A percentile compares a stretch with the other conserved stretches of the same genome.
phyloP scores from a whole-genome alignment of 2,888 invertebrate genomes.

The Noctua pronuba region DNA sequence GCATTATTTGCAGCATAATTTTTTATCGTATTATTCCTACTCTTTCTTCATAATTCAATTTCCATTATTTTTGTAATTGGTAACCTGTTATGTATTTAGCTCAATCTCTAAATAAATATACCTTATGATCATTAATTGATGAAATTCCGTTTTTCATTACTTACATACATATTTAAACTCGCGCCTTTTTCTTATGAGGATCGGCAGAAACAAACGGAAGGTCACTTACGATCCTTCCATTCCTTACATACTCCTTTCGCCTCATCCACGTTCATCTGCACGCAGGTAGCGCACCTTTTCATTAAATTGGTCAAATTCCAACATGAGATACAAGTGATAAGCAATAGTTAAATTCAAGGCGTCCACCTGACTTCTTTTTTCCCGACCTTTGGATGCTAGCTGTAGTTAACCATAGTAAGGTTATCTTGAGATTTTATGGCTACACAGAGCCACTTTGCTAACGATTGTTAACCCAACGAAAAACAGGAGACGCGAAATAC shows the following conservation, averaged over 20 bases:
- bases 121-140: slow-evolving; percentile 66
- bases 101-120: slow-evolving; percentile 68
- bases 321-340: too few relatives aligned
- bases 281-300: too few relatives aligned
- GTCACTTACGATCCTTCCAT: background rate
- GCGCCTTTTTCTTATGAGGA: background rate
- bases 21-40: slow-evolving; percentile 37
- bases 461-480: too few relatives aligned
- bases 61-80: slow-evolving; percentile 57
- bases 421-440: too few relatives aligned
- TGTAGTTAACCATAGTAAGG: too few relatives aligned
- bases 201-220: background rate
- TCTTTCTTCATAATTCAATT: slow-evolving; percentile 39
- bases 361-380: too few relatives aligned
- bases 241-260: background rate
- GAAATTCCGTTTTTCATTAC: slow-evolving; percentile 20
- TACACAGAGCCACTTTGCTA: too few relatives aligned
- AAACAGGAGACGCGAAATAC: too few relatives aligned
- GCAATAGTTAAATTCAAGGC: too few relatives aligned
- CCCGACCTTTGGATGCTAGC: too few relatives aligned
- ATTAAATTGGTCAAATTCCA: too few relatives aligned
- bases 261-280: background rate
- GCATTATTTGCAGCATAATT: slow-evolving; percentile 51
- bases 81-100: slow-evolving; percentile 65
- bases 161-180: background rate